Evolutionary conservation across 1,140 invertebrate genomes (phyloP), one percentile per base, ranked within the genome.

Genomic region (Aphaenogaster ashmeadi): DNA sequence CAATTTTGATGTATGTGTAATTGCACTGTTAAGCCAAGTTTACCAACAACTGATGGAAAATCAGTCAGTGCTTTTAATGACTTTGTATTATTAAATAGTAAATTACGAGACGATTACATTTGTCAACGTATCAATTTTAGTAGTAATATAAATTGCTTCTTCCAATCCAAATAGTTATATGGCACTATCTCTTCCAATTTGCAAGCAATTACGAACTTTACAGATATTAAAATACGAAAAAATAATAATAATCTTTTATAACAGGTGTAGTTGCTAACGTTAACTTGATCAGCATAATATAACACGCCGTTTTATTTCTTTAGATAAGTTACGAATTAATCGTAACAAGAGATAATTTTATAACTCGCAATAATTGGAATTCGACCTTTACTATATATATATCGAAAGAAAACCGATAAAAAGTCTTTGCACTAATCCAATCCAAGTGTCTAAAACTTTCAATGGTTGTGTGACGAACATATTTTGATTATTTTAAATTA

Each of bases 61-160:
- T 75, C 27, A 21, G 4, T 62, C n/a, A 75, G 36, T 54, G 11
- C 52, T 71, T 47, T 72, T 72, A 69, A 58, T 27, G 38, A 83
- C 7, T 60, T 60, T 60, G 18, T 44, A 33, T 72, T 58, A 72
- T 72, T 69, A 81, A 79, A 18, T 18, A 36, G 18, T 18, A 27
- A 69, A 54, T 72, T 58, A 54, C 62, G 47, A 11, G 15, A 81
- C 15, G 18, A 58, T 58, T 78, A 47, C 11, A 64, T 64, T 36
- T 44, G 13, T 47, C 21, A 50, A 83, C 18, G 9, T 36, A 27
- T 47, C 52, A 72, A 58, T 71, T 81, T 81, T 56, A 52, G 21
- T 44, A 36, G n/a, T 44, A 58, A 83, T 47, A 27, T 72, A 72
- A 83, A 60, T 60, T 60, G 13, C 38, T 27, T 27, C 21, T 0